Evolutionary conservation across 2,113 vertebrate genomes (phyloP).

Genomic region (Erythrocercus mccallii): DNA sequence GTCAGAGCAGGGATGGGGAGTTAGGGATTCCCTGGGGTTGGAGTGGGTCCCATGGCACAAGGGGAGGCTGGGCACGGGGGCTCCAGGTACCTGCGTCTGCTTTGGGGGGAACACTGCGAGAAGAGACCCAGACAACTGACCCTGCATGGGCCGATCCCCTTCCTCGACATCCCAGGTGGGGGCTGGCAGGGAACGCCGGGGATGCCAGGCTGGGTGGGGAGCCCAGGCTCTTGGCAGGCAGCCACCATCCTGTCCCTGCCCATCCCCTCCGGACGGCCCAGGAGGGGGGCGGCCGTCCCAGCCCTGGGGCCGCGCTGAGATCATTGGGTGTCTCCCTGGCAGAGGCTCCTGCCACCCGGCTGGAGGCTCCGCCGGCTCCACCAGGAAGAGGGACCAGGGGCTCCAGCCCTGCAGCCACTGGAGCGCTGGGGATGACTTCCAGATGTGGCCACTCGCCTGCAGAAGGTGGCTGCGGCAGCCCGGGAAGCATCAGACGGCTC

Average conservation of each 20-base stretch:
- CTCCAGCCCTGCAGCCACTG: not conserved
- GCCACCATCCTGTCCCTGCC: not conserved
- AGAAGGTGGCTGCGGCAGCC: not conserved
- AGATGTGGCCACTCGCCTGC: not conserved
- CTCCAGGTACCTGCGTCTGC: not conserved
- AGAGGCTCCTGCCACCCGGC: not conserved
- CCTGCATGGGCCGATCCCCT: accelerated
- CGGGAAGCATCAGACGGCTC: accelerated
- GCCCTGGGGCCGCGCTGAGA: not conserved
- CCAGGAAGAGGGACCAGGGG: not conserved
- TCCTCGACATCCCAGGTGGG: accelerated
- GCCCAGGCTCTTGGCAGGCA: not conserved
- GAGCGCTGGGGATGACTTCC: not conserved
- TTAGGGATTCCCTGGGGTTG: not conserved
- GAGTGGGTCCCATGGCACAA: accelerated
- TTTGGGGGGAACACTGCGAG: accelerated
- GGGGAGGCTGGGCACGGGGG: accelerated
- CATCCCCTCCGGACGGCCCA: not conserved
- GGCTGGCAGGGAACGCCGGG: accelerated
- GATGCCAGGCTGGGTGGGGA: not conserved
- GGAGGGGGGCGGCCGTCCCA: not conserved
- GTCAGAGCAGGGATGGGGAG: not conserved
- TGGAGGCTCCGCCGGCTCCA: not conserved
- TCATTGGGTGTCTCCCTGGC: slow-evolving; percentile 62
- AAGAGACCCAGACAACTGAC: not conserved